Conservation (phyloP, 2,888 invertebrate species). For the Lycocerus yunnanus region DNA sequence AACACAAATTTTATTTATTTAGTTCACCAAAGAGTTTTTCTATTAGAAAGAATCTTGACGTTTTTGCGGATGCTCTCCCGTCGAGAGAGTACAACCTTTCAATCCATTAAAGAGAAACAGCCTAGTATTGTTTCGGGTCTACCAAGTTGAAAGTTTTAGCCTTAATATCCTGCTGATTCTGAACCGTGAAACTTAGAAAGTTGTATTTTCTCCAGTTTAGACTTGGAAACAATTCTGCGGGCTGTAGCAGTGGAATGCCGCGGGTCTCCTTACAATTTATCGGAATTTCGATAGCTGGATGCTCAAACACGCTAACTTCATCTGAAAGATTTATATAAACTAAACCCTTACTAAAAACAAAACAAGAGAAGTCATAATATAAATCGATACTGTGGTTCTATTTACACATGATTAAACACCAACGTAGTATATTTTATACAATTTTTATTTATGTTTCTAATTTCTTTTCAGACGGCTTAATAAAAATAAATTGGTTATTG, state of each 20-base stretch:
- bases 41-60: background rate
- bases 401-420: conserved; percentile 5
- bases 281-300: conserved; percentile 28
- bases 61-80: conserved; percentile 10
- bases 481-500: background rate
- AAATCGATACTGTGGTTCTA: conserved; percentile 13
- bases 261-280: conserved; percentile 26
- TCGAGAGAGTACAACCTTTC: conserved; percentile 18
- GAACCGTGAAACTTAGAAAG: conserved; percentile 28
- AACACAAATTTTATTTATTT: background rate
- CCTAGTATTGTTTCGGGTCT: conserved; percentile 24
- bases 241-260: conserved; percentile 22
- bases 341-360: conserved; percentile 9
- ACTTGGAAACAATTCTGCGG: conserved; percentile 30
- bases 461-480: background rate
- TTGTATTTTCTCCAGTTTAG: conserved; percentile 29
- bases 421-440: background rate
- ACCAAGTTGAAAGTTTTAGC: conserved; percentile 22
- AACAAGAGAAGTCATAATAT: conserved; percentile 13
- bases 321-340: conserved; percentile 25
- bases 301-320: conserved; percentile 29
- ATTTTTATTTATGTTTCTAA: background rate
- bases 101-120: conserved; percentile 25
- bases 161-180: conserved; percentile 27
- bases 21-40: conserved; percentile 1